These are phyloP conservation scores for Pangasius macronema DNA, from an alignment of 2,797 vertebrate species.

Conservation along the genomic window DNA sequence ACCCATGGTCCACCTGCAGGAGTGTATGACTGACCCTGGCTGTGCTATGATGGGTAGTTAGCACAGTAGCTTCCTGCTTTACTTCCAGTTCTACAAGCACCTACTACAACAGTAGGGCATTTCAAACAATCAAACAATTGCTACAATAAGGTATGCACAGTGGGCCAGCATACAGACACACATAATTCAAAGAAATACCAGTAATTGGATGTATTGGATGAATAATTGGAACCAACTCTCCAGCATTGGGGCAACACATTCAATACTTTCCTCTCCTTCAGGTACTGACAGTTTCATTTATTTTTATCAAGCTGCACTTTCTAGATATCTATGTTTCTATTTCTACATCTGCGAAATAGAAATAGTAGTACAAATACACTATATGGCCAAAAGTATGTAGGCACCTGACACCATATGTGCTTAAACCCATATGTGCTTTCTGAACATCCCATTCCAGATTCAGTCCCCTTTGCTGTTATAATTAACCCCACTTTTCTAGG, in stretches of 20 bases:
- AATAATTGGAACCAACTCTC: constrained; percentile 58
- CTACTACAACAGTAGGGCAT: constrained; percentile 68
- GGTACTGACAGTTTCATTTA: constrained; percentile 57
- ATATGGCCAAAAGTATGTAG: not conserved
- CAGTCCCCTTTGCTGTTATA: not conserved
- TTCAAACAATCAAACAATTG: constrained; percentile 23
- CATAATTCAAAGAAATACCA: not conserved
- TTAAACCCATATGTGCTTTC: not conserved
- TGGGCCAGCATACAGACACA: not conserved
- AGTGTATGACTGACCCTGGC: constrained; percentile 69
- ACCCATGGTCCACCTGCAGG: constrained; percentile 67
- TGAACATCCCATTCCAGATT: not conserved
- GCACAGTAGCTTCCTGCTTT: constrained; percentile 72
- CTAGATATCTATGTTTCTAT: not conserved
- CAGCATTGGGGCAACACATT: constrained; percentile 49
- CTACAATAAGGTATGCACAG: constrained; percentile 56
- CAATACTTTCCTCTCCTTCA: constrained; percentile 48
- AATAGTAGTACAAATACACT: not conserved
- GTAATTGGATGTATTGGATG: too few species aligned
- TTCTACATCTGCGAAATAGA: constrained; percentile 16
- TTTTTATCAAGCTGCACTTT: not conserved
- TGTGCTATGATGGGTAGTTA: constrained; percentile 74
- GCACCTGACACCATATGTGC: not conserved
- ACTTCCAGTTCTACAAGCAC: constrained; percentile 79
- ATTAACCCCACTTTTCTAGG: not conserved